These are phyloP conservation scores for Carassius auratus DNA, from an alignment of 2,113 vertebrate species.

Conservation along the genomic window DNA sequence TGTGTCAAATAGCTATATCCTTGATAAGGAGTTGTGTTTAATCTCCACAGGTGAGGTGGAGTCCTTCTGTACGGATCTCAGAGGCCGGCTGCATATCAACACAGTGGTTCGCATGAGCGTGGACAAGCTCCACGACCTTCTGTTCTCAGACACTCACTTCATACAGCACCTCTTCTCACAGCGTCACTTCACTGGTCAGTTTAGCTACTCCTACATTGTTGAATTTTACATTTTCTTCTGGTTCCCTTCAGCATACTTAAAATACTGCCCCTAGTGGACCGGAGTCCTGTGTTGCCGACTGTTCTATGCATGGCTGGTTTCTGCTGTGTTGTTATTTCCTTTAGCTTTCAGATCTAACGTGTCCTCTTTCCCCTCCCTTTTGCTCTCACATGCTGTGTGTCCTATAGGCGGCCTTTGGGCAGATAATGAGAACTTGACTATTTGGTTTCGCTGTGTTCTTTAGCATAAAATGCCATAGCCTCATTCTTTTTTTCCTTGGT, in stretches of 20 bases:
- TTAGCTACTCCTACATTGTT: background rate
- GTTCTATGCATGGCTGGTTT: background rate
- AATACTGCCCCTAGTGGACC: background rate
- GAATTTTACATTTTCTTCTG: background rate
- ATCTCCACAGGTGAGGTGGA: constrained; percentile 78
- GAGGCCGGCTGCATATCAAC: constrained; percentile 84
- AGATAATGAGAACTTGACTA: background rate
- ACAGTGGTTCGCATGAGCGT: constrained; percentile 79
- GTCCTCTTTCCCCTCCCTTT: background rate
- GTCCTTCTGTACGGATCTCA: constrained; percentile 80
- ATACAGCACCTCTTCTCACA: constrained; percentile 84
- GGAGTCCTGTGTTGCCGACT: background rate
- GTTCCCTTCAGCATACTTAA: background rate
- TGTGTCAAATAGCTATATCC: background rate
- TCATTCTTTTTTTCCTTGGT: background rate
- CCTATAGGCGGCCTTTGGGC: background rate
- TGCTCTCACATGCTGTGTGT: background rate
- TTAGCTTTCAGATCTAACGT: background rate
- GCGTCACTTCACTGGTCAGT: constrained; percentile 85
- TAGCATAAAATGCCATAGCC: background rate
- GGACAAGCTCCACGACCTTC: constrained; percentile 85
- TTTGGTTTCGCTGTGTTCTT: background rate
- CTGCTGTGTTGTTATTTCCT: background rate
- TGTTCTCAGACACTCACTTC: constrained; percentile 87
- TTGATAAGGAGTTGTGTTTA: background rate